Evolutionary conservation across 2,888 invertebrate species (phyloP), one percentile per base, ranked within the genome.

Genomic region (Eugnorisma glareosa): DNA sequence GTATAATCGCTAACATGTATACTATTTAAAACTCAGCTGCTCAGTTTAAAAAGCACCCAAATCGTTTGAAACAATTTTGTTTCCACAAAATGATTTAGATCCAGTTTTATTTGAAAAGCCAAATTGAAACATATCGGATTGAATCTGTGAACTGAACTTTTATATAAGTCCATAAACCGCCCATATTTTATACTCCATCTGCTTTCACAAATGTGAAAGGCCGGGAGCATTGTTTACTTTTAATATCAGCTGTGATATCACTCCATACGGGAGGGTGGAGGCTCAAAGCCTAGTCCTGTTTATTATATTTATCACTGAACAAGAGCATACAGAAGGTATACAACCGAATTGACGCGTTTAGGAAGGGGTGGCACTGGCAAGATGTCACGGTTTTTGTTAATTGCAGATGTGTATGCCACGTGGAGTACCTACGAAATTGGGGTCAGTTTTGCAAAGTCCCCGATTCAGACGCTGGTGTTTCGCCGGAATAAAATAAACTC

Each of bases 201-300:
- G 84, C 80, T 86, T 86, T 83, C 79, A 83, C 82, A 90, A 89
- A 89, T 86, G 83, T 78, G 83, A 90, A 88, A 86, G 83, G 86
- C 89, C 86, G 82, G 77, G 78, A 87, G 90, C 89, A 83, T 89
- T 92, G 91, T 92, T 92, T 91, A 85, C 91, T 88, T 92, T 91
- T 92, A 92, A 92, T 92, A 91, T 89, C 87, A 87, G 84, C 89
- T 86, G 85, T 81, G 75, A 81, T 83, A 84, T 86, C 87, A 82
- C 67, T 74, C 76, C 61, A 73, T 81, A 88, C 73, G 51, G 74
- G 87, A 77, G 79, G 73, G 81, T 81, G 43, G 83, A 77, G 79
- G 77, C 84, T 86, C 84, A 80, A 79, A 85, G 83, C 88, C 89
- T 87, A 89, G 84, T 86, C 88, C 84, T 90, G 86, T 86, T 88